These are phyloP conservation scores for Pachyuromys duprasi DNA, from an alignment of 2,797 vertebrate species.

Conservation along the genomic window DNA sequence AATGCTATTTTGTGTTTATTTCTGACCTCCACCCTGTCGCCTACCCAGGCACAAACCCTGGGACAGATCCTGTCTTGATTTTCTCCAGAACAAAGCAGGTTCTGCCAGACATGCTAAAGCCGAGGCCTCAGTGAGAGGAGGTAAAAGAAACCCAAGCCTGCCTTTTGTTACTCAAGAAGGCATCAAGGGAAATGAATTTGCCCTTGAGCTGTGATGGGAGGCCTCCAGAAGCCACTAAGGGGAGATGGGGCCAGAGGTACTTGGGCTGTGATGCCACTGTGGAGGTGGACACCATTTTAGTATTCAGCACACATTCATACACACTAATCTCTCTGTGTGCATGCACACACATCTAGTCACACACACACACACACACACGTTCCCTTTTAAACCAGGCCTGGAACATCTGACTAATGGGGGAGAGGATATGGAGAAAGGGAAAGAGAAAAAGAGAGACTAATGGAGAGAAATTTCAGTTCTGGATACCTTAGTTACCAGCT, in stretches of 20 bases:
- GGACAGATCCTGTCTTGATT: constrained; percentile 37
- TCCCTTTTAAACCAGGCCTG: constrained; percentile 41
- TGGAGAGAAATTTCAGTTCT: constrained; percentile 71
- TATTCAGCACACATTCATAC: neutral
- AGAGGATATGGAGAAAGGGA: neutral
- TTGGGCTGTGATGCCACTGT: neutral
- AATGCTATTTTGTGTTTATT: constrained; percentile 25
- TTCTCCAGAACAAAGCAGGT: constrained; percentile 66
- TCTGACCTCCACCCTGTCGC: neutral
- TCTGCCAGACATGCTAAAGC: constrained; percentile 32
- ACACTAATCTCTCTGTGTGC: neutral
- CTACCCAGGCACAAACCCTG: constrained; percentile 14
- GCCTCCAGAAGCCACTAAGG: neutral
- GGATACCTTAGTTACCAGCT: constrained; percentile 69
- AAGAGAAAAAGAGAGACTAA: constrained; percentile 62
- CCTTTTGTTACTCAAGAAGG: constrained; percentile 37
- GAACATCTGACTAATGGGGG: constrained; percentile 10
- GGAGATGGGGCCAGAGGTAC: neutral
- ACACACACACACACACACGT: neutral
- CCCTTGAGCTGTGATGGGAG: neutral
- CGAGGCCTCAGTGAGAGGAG: constrained; percentile 36
- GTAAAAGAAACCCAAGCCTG: constrained; percentile 65
- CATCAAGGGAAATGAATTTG: constrained; percentile 16
- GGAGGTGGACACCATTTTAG: constrained; percentile 16
- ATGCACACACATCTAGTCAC: neutral